phyloP scores from a whole-genome alignment of 2,797 vertebrate species.

The Pseudochaenichthys georgianus region DNA sequence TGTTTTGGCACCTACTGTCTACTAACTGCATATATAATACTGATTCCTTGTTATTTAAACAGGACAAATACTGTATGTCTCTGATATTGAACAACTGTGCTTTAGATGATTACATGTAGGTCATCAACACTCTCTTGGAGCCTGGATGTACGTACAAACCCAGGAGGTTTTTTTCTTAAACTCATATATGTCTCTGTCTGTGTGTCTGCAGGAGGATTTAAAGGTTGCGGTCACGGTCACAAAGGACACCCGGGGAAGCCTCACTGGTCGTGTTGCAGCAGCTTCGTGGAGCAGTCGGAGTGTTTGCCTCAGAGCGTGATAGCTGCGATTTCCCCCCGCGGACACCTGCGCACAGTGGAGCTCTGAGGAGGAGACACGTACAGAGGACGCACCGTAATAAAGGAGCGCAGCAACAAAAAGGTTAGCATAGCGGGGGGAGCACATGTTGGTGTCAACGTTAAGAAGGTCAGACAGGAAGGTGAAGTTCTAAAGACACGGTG shows the following conservation, averaged over 20 bases:
- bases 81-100: not conserved
- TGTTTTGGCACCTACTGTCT: too few relatives aligned
- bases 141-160: not conserved
- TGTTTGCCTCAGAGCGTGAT: slow-evolving; percentile 79
- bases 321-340: slow-evolving; percentile 58
- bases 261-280: slow-evolving; percentile 96
- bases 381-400: not conserved
- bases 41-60: too few relatives aligned
- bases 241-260: slow-evolving; percentile 92
- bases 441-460: not conserved
- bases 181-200: not conserved
- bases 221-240: slow-evolving; percentile 94
- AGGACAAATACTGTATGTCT: too few relatives aligned
- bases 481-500: not conserved
- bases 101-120: not conserved
- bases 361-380: slow-evolving; percentile 80
- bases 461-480: slow-evolving; percentile 10
- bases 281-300: slow-evolving; percentile 86
- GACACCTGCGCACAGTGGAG: slow-evolving; percentile 88
- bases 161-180: not conserved
- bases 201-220: slow-evolving; percentile 90
- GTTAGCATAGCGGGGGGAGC: slow-evolving; percentile 7
- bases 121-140: too few relatives aligned
- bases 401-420: slow-evolving; percentile 2
- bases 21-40: too few relatives aligned